These are phyloP conservation scores for Petrocephalus zakoni DNA, from an alignment of 2,113 vertebrate species.

Conservation along the genomic window DNA sequence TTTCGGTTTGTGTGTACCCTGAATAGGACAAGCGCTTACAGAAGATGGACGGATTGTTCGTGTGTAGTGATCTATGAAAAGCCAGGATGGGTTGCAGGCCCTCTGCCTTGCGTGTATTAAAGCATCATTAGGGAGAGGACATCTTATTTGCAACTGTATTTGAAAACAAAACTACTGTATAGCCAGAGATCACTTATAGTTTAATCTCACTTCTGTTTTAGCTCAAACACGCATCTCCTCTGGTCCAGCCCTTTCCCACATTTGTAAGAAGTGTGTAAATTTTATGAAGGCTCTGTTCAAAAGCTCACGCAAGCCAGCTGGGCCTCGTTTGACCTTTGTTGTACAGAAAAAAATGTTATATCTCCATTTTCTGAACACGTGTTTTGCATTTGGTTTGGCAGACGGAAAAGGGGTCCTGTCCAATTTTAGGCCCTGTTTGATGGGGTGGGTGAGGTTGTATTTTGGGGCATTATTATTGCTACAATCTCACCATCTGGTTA, in stretches of 20 bases:
- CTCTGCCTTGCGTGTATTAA: not conserved
- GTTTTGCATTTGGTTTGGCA: not conserved
- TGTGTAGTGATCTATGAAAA: not conserved
- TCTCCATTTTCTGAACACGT: not conserved
- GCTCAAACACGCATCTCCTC: not conserved
- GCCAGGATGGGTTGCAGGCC: not conserved
- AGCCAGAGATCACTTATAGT: not conserved
- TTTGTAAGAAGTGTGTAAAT: not conserved
- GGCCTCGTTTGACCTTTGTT: not conserved
- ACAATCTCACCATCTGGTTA: not conserved
- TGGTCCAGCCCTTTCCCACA: not conserved
- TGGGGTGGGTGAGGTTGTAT: not conserved
- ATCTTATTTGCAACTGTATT: not conserved
- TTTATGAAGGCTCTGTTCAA: not conserved
- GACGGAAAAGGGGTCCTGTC: not conserved
- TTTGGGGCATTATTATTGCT: not conserved
- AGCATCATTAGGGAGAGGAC: not conserved
- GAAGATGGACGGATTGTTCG: too few relatives aligned
- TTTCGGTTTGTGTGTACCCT: not conserved
- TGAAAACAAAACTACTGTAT: not conserved
- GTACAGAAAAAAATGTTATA: not conserved
- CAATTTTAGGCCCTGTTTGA: not conserved
- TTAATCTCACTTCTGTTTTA: slow-evolving; percentile 3
- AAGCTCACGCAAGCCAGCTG: not conserved
- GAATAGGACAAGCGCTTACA: too few relatives aligned